phyloP scores from a whole-genome alignment of 2,888 invertebrate species.

The Escarpia spicata region DNA sequence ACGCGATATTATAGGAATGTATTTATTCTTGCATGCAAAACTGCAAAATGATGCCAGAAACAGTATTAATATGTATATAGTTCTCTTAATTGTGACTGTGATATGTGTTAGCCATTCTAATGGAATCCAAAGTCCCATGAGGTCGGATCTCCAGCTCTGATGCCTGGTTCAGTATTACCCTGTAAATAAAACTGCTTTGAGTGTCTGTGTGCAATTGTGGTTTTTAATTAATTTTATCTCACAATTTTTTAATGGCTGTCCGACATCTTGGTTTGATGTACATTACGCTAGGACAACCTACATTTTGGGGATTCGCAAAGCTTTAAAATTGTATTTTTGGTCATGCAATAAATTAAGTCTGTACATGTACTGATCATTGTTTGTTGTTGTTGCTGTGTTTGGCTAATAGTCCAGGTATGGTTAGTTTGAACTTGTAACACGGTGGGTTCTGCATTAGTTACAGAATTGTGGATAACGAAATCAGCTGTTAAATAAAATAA shows the following conservation, averaged over 20 bases:
- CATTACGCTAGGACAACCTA: neutral
- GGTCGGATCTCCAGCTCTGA: neutral
- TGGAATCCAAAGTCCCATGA: neutral
- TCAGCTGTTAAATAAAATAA: too few species aligned
- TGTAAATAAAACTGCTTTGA: conserved; percentile 1
- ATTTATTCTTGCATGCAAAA: neutral
- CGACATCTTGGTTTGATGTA: neutral
- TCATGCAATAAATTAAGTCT: conserved; percentile 8
- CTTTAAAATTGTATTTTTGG: neutral
- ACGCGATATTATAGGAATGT: neutral
- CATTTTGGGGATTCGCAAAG: neutral
- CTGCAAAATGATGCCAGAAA: conserved; percentile 1
- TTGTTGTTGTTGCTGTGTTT: neutral
- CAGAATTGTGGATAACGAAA: too few species aligned
- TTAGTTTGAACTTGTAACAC: neutral
- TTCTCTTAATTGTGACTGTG: neutral
- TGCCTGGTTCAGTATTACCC: conserved; percentile 13
- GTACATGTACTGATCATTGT: neutral
- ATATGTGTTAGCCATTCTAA: neutral
- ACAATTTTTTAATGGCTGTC: too few species aligned
- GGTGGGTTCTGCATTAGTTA: neutral
- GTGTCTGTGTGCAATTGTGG: neutral
- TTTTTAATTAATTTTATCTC: neutral
- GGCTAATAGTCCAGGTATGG: neutral
- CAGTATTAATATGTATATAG: conserved; percentile 12